Evolutionary conservation across 2,797 vertebrate species (phyloP).

Genomic region (Paguma larvata): DNA sequence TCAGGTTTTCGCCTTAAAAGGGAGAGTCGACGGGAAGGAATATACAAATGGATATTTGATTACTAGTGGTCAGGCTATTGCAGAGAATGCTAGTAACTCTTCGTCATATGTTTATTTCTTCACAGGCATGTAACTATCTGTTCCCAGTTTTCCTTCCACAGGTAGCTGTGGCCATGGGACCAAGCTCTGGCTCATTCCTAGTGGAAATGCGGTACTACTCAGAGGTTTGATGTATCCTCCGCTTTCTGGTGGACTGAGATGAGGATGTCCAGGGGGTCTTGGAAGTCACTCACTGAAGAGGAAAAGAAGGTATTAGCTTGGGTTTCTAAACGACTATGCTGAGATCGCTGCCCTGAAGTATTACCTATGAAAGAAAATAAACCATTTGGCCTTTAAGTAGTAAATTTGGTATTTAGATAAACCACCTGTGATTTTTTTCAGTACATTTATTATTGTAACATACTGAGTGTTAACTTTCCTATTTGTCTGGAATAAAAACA

Average conservation of each 20-base stretch:
- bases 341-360: neutral
- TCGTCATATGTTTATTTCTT: neutral
- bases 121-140: neutral
- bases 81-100: neutral
- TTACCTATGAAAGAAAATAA: neutral
- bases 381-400: neutral
- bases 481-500: neutral
- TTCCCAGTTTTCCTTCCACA: neutral
- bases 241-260: neutral
- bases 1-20: neutral
- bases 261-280: neutral
- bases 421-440: neutral
- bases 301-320: neutral
- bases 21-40: neutral
- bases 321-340: neutral
- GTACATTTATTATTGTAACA: neutral
- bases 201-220: neutral
- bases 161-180: neutral
- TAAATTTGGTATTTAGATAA: neutral
- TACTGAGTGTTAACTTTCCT: neutral
- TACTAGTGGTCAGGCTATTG: neutral
- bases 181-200: neutral
- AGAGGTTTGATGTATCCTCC: neutral
- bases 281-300: neutral
- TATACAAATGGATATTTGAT: neutral